These are phyloP conservation scores for Vulpes ferrilata DNA, from an alignment of 2,113 vertebrate genomes.

Conservation along the genomic window DNA sequence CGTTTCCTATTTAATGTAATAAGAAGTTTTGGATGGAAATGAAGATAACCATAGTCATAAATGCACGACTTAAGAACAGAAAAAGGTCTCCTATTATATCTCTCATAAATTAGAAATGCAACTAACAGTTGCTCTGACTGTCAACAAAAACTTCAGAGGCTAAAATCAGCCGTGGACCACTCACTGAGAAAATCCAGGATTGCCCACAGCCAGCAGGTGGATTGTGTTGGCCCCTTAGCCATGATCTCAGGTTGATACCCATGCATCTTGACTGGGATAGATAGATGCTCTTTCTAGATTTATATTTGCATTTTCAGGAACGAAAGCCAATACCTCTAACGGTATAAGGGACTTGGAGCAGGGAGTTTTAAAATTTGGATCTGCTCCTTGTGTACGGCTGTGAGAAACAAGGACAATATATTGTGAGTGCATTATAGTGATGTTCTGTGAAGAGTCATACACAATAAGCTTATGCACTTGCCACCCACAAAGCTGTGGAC, in stretches of 20 bases:
- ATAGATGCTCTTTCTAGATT: background rate
- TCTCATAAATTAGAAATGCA: background rate
- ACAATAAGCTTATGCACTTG: background rate
- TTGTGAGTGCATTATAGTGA: background rate
- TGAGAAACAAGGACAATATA: background rate
- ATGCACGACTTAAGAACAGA: background rate
- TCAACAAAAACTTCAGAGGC: background rate
- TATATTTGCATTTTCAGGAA: background rate
- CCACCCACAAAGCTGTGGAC: too few relatives aligned
- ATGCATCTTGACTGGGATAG: background rate
- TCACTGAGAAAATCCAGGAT: background rate
- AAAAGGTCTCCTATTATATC: background rate
- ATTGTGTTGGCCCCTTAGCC: too few relatives aligned
- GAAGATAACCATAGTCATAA: background rate
- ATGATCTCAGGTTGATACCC: background rate
- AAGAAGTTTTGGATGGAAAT: background rate
- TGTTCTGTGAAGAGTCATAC: background rate
- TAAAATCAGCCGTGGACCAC: background rate
- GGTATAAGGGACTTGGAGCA: background rate
- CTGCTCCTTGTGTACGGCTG: too few relatives aligned
- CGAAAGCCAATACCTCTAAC: background rate
- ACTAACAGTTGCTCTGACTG: background rate
- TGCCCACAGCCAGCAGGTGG: background rate
- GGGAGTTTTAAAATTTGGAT: background rate
- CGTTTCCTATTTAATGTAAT: conserved; percentile 10